Evolutionary conservation across 2,113 vertebrate species (phyloP).

Genomic region (Benitochromis conjunctus): DNA sequence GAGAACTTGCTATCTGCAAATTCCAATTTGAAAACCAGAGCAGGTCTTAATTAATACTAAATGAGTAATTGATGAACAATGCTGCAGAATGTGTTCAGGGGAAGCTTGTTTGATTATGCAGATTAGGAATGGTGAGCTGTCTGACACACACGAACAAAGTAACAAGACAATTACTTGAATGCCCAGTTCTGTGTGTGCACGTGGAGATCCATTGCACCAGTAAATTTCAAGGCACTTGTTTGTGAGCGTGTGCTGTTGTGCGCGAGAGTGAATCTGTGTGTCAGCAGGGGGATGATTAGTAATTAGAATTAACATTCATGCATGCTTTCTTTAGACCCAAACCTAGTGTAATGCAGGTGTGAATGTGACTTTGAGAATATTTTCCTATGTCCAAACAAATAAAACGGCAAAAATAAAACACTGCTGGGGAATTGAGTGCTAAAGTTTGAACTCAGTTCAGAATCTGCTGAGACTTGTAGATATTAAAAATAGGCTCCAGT

Average conservation of each 20-base stretch:
- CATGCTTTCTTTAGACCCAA: not conserved
- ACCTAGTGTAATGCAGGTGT: constrained; percentile 10
- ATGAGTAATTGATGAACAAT: constrained; percentile 43
- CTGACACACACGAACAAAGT: not conserved
- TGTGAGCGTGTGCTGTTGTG: not conserved
- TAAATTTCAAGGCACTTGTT: not conserved
- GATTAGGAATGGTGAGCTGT: not conserved
- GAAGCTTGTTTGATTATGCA: constrained; percentile 22
- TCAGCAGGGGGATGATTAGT: constrained; percentile 43
- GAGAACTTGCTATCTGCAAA: not conserved
- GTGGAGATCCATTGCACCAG: not conserved
- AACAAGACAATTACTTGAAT: not conserved
- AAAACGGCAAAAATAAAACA: not conserved
- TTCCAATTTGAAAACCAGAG: constrained; percentile 15
- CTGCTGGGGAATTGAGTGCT: not conserved
- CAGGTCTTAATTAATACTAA: constrained; percentile 29
- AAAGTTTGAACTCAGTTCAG: not conserved
- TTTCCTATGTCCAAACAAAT: not conserved
- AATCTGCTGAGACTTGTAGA: not conserved
- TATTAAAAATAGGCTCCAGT: not conserved
- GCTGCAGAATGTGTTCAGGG: not conserved
- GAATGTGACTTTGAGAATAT: constrained; percentile 36
- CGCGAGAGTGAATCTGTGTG: not conserved
- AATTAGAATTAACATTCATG: constrained; percentile 14
- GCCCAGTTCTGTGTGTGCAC: not conserved